phyloP scores from a whole-genome alignment of 2,113 vertebrate species.

The Dipodomys merriami region DNA sequence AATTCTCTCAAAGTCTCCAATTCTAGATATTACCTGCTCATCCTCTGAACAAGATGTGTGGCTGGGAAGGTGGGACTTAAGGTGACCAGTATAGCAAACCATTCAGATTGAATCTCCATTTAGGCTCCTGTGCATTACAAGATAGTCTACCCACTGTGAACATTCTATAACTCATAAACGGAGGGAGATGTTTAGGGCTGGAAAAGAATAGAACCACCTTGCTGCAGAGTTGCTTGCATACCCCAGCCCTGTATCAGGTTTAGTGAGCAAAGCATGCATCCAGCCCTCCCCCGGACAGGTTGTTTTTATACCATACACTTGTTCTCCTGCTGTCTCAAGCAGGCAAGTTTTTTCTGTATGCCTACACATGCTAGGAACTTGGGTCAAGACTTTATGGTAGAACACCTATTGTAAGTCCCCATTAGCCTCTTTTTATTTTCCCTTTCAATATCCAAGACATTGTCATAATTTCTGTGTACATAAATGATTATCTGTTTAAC shows the following conservation, averaged over 20 bases:
- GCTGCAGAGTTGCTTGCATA: not conserved
- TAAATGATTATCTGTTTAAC: not conserved
- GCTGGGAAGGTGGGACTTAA: not conserved
- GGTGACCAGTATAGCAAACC: not conserved
- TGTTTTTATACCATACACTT: not conserved
- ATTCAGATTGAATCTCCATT: not conserved
- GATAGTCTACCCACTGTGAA: not conserved
- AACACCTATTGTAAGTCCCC: not conserved
- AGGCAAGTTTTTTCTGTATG: not conserved
- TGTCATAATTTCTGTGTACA: not conserved
- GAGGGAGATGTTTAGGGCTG: not conserved
- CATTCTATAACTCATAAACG: not conserved
- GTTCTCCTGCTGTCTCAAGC: accelerated
- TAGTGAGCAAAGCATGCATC: not conserved
- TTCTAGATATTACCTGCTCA: not conserved
- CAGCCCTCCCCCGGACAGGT: not conserved
- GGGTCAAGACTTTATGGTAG: not conserved
- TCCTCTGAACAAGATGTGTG: not conserved
- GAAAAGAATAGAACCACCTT: not conserved
- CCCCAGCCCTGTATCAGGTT: not conserved
- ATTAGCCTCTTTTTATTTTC: not conserved
- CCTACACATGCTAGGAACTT: not conserved
- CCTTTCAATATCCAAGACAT: not conserved
- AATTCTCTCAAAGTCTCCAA: not conserved
- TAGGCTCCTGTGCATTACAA: not conserved